Evolutionary conservation across 2,113 vertebrate genomes (phyloP), one percentile per base, ranked within the genome.

Genomic region (Conger conger): DNA sequence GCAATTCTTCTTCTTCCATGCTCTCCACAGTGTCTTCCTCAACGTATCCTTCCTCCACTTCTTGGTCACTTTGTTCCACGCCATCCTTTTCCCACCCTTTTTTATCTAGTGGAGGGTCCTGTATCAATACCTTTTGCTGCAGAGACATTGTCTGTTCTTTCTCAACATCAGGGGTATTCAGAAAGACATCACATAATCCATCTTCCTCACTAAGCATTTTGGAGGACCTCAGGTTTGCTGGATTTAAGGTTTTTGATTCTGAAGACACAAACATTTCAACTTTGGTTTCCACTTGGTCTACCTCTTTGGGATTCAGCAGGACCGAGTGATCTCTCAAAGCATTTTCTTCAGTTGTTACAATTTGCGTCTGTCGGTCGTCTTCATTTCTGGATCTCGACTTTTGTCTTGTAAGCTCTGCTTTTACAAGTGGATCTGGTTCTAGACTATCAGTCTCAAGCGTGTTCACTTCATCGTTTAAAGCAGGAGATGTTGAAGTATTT

Each of bases 131-230:
- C 6, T 30, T 35, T 30, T 42, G 36, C 53, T 84, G 35, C 42
- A 27, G 57, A 16, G 36, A 84, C 33, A 57, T 23, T 17, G 73
- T 42, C 54, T 84, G 27, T 50, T 23, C 80, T 81, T 11, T 37
- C 15, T 79, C 35, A 38, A 40, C 53, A 86, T 83, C 45, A 82
- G 53, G 17, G 60, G 53, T 13, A 84, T 79, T 38, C 37, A 45
- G 50, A 11, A 84, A 38, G 30, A 60, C 17, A 79, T 38, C 53
- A 80, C 35, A 50, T 38, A 53, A 63, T 57, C 9, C 7, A 9
- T 42, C 36, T 37, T 50, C 57, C 53, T 37, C 37, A 57, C 20
- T 20, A 45, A 81, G 27, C 40, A 9, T 33, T 27, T 76, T 36
- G 0, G 57, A 37, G 42, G 60, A 53, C 38, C 63, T 79, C 76